Evolutionary conservation across 2,888 invertebrate species (phyloP), one percentile per base, ranked within the genome.

Genomic region (Zeuzera pyrina): DNA sequence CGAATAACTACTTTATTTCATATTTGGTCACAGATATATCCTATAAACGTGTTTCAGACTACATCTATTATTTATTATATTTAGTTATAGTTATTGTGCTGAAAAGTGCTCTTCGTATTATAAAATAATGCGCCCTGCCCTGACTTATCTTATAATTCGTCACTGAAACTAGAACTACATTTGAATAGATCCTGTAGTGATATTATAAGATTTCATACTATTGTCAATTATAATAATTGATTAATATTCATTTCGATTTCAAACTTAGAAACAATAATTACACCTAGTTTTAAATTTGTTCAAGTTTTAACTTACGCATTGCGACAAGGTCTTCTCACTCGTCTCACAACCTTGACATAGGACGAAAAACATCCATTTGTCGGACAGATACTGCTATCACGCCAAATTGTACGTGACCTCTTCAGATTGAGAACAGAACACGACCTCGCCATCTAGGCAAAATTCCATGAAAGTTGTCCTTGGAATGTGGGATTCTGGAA

Each of bases 401-500:
- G 56, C 62, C 58, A 63, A 54, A 35, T 34, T 30, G 31, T 24
- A 34, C 34, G 28, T 28, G 28, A 28, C 28, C 28, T 28, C n/a
- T 15, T 11, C 12, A 25, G 25, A 49, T 46, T 33, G 39, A 33
- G 38, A 42, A 28, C 16, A 23, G 24, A 30, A 15, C 22, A 25
- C 11, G 28, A 30, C 30, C 27, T 15, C 27, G 25, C 11, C 38
- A 43, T 41, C 45, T 34, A 41, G 38, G 41, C 42, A 41, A 43
- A 46, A 42, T 25, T 40, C 27, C 35, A 43, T 15, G 8, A 15
- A 28, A 41, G 38, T 42, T 46, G 40, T 49, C 52, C 54, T 56
- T 41, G 40, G 40, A 38, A 39, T 39, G 16, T 25, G 15, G 39
- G 43, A 46, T 43, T 27, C 55, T 56, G 63, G 62, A 57, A 42